Base-by-base conservation (phyloP, 2,888 invertebrate species). In the Nemoura dubitans region DNA sequence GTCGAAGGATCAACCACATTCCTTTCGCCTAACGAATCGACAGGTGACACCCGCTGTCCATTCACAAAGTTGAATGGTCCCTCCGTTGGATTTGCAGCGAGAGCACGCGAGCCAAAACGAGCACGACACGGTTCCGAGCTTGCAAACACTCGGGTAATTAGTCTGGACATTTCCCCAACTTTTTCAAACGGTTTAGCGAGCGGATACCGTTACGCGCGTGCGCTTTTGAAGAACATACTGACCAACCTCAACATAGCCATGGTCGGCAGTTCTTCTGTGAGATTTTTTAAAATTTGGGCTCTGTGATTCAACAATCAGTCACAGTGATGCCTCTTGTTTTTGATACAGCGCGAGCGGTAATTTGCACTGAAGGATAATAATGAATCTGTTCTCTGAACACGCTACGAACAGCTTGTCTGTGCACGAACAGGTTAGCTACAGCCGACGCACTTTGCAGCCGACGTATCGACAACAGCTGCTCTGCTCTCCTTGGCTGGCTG, bases 1-100 rank as follows among this genome's bases (percentile, higher is more conserved):
- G 89, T 89, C 10, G 90, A 89, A 82, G 90, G 90, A 86, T 90
- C 89, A 5, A 83, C 82, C 6, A 90, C 89, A 2, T 88, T 85
- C 21, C 89, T 87, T 27, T 83, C 78, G 10, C 87, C 87, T 0
- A 84, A 28, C 6, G 85, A 26, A 76, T 88, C 86, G 14, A 80
- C 59, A 2, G 90, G 89, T 14, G 78, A 80, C 10, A 80, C 81
- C 29, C 89, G 88, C 77, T 88, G 81, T 7, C 89, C 89, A 83
- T 87, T 76, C 0, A 90, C 85, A 87, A 87, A 90, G 86, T 90
- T 89, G n/a, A 89, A 89, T 0, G 89, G 89, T 10, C 88, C 89
- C n/a, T 86, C 36, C 21, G 27, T 27, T 10, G 59, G 59, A 59
- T 59, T 59, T 10, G 59, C 21, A 21, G 16, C 2, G 59, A 59